Evolutionary conservation across 1,140 invertebrate genomes (phyloP), one percentile per base, ranked within the genome.

Genomic region (Andrena cerasifolii): DNA sequence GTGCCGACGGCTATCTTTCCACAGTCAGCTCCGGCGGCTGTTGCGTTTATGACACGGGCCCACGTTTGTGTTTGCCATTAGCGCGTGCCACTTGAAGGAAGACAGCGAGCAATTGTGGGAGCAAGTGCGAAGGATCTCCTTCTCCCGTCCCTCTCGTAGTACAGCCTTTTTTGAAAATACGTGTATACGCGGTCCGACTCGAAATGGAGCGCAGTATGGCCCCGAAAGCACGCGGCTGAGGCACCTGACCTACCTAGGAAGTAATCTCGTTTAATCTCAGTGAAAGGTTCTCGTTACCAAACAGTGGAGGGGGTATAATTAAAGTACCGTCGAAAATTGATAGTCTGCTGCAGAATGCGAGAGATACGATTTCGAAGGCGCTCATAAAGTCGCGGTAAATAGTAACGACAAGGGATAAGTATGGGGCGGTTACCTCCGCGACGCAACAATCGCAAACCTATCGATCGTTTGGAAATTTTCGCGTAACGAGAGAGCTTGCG

Each of bases 381-480:
- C 7, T 12, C 61, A 12, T 43, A 54, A 65, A 53, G 43, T 40
- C 26, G 51, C 26, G 45, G 18, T 51, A 74, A 54, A 51, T 16
- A 10, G 43, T 26, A 36, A 61, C 12, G 6, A 51, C 16, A n/a
- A n/a, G n/a, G 59, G 18, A 36, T 53, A 66, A 24, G 28, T 28
- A 7, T 2, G 3, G 3, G 6, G 10, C 65, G 14, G 36, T 53
- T 40, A 63, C 63, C 18, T 28, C 5, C 6, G n/a, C 10, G 24
- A 3, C 31, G 24, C 53, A 53, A 73, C 21, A n/a, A n/a, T n/a
- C n/a, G n/a, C 24, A 31, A 2, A 45, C 12, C 16, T 53, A 3
- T 33, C 49, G 18, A 40, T 21, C 18, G 33, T 67, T 67, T 56
- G 33, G 62, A 75, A 75, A 56, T 28, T 12, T n/a, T 21, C 45